phyloP scores from a whole-genome alignment of 2,797 vertebrate species.

The Chelidonichthys spinosus region DNA sequence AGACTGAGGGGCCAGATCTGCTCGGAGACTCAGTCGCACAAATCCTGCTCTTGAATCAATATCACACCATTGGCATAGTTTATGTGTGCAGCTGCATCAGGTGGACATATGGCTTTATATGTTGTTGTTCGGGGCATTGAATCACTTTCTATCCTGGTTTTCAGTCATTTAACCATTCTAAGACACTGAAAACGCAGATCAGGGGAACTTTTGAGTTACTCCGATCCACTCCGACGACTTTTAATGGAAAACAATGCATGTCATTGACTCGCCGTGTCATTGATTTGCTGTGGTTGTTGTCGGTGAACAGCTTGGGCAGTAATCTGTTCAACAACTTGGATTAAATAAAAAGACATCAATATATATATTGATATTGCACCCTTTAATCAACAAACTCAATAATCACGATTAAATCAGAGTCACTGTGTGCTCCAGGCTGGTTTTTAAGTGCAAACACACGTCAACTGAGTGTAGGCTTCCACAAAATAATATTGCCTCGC shows the following conservation, averaged over 20 bases:
- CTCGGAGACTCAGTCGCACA: neutral
- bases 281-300: neutral
- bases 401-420: neutral
- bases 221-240: neutral
- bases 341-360: neutral
- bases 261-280: neutral
- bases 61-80: neutral
- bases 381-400: neutral
- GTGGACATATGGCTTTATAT: neutral
- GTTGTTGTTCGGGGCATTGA: no score
- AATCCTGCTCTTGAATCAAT: conserved; percentile 37
- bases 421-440: neutral
- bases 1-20: conserved; percentile 16
- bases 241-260: neutral
- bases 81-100: neutral
- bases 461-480: neutral
- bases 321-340: neutral
- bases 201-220: neutral
- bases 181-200: neutral
- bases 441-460: conserved; percentile 9
- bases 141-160: neutral
- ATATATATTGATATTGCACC: neutral
- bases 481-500: neutral
- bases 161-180: neutral
- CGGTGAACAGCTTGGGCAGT: neutral